Base-by-base conservation (phyloP, 2,113 vertebrate species). In the Drymodes brunneopygia region DNA sequence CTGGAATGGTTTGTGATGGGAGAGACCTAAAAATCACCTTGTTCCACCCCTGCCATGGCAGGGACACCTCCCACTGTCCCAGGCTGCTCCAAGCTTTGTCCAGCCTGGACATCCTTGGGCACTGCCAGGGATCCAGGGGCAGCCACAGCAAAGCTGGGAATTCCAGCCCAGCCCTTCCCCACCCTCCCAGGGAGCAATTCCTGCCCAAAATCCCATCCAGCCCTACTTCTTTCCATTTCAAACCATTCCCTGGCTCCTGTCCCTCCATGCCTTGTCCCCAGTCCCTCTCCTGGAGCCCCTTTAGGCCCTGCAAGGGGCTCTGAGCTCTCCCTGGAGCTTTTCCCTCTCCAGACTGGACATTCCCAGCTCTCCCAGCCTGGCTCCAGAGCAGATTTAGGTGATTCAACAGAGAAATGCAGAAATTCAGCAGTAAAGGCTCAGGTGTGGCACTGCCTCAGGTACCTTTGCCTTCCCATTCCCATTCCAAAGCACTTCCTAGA, bases 161-260 rank as follows among this genome's bases (percentile, higher is more conserved):
- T 1, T 1, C 19, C 1, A 1, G 11, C 0, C 35, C 78, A 69
- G 42, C 0, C 0, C 24, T 33, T 61, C 6, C 11, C 33, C 81
- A 33, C 67, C n/a, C 38, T 83, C 2, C 33, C 29, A 67, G 51
- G 25, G 16, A 67, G 6, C 16, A 75, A 75, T 58, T 75, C 53
- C 71, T 44, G 1, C 66, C 45, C 66, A 17, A 25, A 0, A 9
- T 66, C 71, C 82, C 71, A 57, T 1, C 58, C 1, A 35, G 0
- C 2, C 31, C 36, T 51, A 3, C 38, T 11, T 38, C 38, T 38
- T 42, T 13, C 42, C 11, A 6, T 42, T 42, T 42, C 15, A 11
- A 44, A 3, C 67, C 57, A 54, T 48, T 74, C 60, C 82, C 61
- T 86, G 51, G 0, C 0, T 60, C 5, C 45, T 81, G 79, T 3